These are phyloP conservation scores for Suricata suricatta DNA, from an alignment of 2,113 vertebrate species.

Conservation along the genomic window DNA sequence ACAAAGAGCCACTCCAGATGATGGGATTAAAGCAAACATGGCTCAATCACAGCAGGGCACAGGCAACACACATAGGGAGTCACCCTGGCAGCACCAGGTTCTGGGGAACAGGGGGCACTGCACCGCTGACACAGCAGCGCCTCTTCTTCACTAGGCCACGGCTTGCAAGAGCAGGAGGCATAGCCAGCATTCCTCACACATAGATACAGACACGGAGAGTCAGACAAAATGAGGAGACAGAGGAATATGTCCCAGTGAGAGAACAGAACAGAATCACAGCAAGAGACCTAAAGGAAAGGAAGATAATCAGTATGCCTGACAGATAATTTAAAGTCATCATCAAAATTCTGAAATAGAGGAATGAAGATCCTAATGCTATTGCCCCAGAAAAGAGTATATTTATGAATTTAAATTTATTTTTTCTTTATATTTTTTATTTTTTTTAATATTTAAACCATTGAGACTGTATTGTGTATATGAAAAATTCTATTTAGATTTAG, in stretches of 20 bases:
- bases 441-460: not conserved
- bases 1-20: not conserved
- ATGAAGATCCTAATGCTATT: too few species aligned
- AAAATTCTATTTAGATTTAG: not conserved
- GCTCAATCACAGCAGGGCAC: not conserved
- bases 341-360: too few species aligned
- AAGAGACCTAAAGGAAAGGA: not conserved
- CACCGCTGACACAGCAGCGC: rapidly evolving
- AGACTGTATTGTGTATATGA: not conserved
- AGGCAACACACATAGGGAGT: not conserved
- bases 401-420: too few species aligned
- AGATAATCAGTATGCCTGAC: not conserved
- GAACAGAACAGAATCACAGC: not conserved
- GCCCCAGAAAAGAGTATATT: too few species aligned
- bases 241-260: not conserved
- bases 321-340: not conserved
- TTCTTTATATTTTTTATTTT: too few species aligned
- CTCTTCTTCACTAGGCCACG: not conserved
- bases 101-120: not conserved
- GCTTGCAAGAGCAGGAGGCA: not conserved
- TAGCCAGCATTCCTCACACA: not conserved
- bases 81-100: not conserved
- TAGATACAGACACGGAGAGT: not conserved
- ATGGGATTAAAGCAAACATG: not conserved
- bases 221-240: not conserved